Base-by-base conservation (phyloP, 2,113 vertebrate species). In the Motacilla tschutschensis region DNA sequence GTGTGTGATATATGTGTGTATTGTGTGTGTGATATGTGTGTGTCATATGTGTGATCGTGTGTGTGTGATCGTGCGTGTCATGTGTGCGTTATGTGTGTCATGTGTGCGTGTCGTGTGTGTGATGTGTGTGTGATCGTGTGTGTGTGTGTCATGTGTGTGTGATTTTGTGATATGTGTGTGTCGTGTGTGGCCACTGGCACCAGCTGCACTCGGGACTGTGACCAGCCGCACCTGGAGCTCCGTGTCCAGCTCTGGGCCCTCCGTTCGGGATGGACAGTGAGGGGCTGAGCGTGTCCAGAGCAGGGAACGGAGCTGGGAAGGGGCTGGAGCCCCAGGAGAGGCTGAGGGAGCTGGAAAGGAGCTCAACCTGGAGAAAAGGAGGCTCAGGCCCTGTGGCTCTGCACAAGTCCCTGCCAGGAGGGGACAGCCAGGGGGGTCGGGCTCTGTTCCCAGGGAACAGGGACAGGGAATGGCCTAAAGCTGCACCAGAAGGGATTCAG, bases 271-370 rank as follows among this genome's bases (percentile, higher is more conserved):
- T 33, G 33, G 3, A 6, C 53, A 4, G 0, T 3, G 62, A 38
- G 28, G 64, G 46, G 31, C 44, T 57, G 63, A 55, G 31, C 4
- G 8, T 4, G 69, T 26, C 43, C 69, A 31, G 51, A 2, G 35
- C 0, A 55, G 67, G 9, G 24, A 41, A 29, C 1, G 14, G 69
- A 9, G 43, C 50, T 41, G 69, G 40, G 11, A 53, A 47, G 77
- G 55, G 66, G 0, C 26, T 38, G 57, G n/a, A 62, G 47, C 33
- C 0, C 2, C 57, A 16, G 18, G 33, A 62, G 41, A 0, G 9
- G 48, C 50, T 63, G 58, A 44, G 36, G 51, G 81, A 40, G 54
- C 71, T 46, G 62, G 12, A 2, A 6, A 22, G 29, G 22, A 17
- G 29, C 64, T 70, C 25, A 55, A 55, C 47, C 63, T 40, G 82